A percentile compares a stretch with the other conserved stretches of the same genome.
phyloP scores from a whole-genome alignment of 2,888 invertebrate species.

The Drosophila siamana region DNA sequence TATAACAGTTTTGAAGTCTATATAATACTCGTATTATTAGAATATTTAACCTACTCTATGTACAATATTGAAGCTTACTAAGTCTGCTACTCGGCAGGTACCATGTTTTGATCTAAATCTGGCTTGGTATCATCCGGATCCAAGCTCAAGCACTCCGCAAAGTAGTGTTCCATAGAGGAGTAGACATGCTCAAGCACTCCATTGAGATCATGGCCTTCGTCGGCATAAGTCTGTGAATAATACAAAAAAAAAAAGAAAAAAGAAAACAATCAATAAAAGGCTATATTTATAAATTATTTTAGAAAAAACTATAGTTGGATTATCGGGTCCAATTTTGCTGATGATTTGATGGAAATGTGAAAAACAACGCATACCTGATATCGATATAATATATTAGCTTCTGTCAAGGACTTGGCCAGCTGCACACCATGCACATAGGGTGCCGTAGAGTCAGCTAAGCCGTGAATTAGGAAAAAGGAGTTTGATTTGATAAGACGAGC shows the following conservation, averaged over 20 bases:
- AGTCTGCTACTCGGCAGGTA: conserved; percentile 81
- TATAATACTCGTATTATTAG: conserved; percentile 36
- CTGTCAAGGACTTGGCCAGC: conserved; percentile 94
- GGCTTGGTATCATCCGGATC: conserved; percentile 91
- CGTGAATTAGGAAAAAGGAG: conserved; percentile 95
- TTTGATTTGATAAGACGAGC: conserved; percentile 95
- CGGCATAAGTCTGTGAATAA: conserved; percentile 92
- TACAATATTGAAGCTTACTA: conserved; percentile 49
- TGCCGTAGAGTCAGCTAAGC: conserved; percentile 95
- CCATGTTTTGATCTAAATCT: conserved; percentile 85
- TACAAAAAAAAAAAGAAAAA: background rate
- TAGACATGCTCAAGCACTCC: conserved; percentile 96
- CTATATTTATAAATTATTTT: background rate
- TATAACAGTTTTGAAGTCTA: conserved; percentile 50
- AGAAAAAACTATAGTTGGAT: background rate
- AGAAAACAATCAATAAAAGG: background rate
- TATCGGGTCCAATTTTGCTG: background rate
- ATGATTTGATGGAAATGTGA: background rate
- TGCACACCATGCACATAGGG: conserved; percentile 97
- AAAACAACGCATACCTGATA: conserved; percentile 90
- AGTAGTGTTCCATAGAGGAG: conserved; percentile 96
- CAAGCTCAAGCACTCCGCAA: conserved; percentile 95
- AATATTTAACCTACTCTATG: conserved; percentile 54
- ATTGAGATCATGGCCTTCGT: conserved; percentile 94
- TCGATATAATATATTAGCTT: conserved; percentile 95